Base-by-base conservation (phyloP, 2,888 invertebrate genomes). In the Cephus pygmeus region DNA sequence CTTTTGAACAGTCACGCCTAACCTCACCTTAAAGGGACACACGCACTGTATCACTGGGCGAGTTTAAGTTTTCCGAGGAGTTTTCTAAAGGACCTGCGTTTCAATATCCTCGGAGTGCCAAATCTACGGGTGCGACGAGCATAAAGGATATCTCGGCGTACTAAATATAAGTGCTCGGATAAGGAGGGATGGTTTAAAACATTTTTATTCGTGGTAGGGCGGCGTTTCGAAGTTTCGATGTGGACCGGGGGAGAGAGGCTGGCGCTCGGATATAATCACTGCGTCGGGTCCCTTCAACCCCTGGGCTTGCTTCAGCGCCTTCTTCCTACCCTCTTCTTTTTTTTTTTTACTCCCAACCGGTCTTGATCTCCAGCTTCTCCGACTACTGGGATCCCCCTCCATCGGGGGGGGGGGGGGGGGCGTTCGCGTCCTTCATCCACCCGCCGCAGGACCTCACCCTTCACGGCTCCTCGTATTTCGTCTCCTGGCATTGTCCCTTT, bases 221-320 rank as follows among this genome's bases (percentile, higher is more conserved):
- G 83, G 84, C 85, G 85, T 85, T 77, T 82, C 83, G 77, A 86
- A 86, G 85, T 86, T 87, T 88, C 85, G 71, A 56, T 23, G 56
- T 23, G 83, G 80, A 81, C 86, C 84, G 84, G 82, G 86, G 85
- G 79, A 9, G 15, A 23, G 71, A 31, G 31, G 33, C 23, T 77
- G 77, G 77, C 88, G 87, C 88, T 90, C 86, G 88, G 87, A 87
- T 89, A 89, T 90, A 90, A 90, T 90, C 89, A 90, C 88, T 85
- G 88, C 79, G 82, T 82, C 83, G 82, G 76, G 77, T 82, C 83
- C 73, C 77, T 80, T 80, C 81, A 80, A 81, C 80, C 81, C 79
- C 73, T 34, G 0, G 69, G 79, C 79, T 79, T 71, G 33, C 56
- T 79, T 79, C 73, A 33, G 74, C 79, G 74, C 80, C 76, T 76